Base-by-base conservation (phyloP, 2,113 vertebrate genomes). In the Cinclus mexicanus region DNA sequence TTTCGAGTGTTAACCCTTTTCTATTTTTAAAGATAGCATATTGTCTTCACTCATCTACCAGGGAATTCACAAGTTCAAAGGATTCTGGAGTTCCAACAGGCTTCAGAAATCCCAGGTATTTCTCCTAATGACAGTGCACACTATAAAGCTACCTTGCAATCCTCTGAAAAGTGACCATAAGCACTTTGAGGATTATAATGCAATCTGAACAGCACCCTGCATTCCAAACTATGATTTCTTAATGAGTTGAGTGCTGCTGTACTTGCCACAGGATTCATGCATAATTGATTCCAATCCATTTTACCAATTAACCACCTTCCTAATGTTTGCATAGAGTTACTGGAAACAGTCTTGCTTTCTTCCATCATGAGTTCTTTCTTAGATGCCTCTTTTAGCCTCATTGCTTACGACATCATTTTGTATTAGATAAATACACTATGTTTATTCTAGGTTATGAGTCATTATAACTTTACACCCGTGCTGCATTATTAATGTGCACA, bases 271-370 rank as follows among this genome's bases (percentile, higher is more conserved):
- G 61, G 46, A 96, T 86, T 77, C 57, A 95, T 83, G 88, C 88
- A 74, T 86, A 88, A 88, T 93, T 96, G 90, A 91, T 92, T 81
- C 49, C 74, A 64, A 88, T 80, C 88, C 69, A 76, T 91, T 96
- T 93, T 88, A 59, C n/a, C 71, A 86, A 95, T 94, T 95, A 96
- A 59, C 31, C 50, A 47, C 26, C 23, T 92, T 83, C 68, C 29
- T 74, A 77, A 70, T 67, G 52, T 92, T 94, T 92, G 59, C 68
- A 70, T 3, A 93, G 39, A 85, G 57, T 63, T 79, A 60, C 59
- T 83, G 31, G 78, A 89, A 88, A 92, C 16, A 83, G 47, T 74
- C 39, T 61, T 88, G 47, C 63, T 90, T 86, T 56, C 35, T 67
- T 67, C 68, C 72, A 60, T 31, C 35, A 75, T 21, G 19, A 90